phyloP scores from a whole-genome alignment of 2,113 vertebrate genomes.

The Sigmodon hispidus region DNA sequence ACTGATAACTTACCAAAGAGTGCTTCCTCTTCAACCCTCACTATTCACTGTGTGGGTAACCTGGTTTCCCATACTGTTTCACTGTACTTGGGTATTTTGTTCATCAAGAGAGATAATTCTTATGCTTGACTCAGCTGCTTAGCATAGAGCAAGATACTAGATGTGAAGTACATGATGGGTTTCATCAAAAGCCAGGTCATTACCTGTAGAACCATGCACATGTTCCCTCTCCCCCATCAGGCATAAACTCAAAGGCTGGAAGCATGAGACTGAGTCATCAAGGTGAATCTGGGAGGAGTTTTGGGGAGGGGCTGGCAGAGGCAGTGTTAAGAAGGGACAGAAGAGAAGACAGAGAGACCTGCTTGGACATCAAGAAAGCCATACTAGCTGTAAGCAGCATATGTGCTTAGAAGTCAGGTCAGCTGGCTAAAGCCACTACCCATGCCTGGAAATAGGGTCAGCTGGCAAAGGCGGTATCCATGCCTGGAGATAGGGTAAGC shows the following conservation, averaged over 20 bases:
- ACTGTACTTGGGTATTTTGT: neutral
- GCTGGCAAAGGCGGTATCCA: rapidly evolving
- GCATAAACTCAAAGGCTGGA: neutral
- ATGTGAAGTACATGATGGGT: rapidly evolving
- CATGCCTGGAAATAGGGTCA: rapidly evolving
- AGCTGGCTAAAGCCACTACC: too few species aligned
- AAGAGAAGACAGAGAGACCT: neutral
- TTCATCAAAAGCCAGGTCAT: neutral
- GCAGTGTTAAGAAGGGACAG: rapidly evolving
- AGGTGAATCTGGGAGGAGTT: neutral
- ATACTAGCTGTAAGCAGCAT: rapidly evolving
- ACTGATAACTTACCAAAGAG: rapidly evolving
- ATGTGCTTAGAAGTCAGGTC: too few species aligned
- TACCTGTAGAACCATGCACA: neutral
- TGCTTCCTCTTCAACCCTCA: neutral
- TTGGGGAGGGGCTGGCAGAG: neutral
- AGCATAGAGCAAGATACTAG: neutral
- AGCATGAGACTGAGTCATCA: neutral
- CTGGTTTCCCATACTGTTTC: too few species aligned
- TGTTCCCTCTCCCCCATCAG: too few species aligned
- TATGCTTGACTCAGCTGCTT: neutral
- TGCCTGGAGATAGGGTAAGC: neutral
- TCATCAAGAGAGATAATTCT: neutral
- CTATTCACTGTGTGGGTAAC: neutral
- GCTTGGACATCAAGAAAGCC: neutral